Percentiles rank a stretch among this genome's conserved stretches.
These are phyloP conservation scores for Charadrius vociferus DNA, from an alignment of 2,113 vertebrate genomes.

Conservation along the genomic window DNA sequence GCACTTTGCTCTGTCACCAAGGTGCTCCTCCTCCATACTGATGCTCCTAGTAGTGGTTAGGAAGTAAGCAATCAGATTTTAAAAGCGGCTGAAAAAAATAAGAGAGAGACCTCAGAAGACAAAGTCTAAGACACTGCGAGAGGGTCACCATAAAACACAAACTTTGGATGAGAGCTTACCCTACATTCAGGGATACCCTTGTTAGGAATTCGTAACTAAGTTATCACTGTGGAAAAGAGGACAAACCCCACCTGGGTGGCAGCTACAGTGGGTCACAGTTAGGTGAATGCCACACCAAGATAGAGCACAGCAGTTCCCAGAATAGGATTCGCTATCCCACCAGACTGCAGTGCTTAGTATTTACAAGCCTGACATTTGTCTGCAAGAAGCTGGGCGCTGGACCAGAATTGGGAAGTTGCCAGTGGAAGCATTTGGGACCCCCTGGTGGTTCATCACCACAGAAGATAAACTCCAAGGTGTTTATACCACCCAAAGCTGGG, in stretches of 20 bases:
- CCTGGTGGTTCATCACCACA: not conserved
- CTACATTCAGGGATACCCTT: not conserved
- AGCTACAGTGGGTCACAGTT: not conserved
- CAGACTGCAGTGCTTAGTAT: not conserved
- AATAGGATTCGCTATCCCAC: not conserved
- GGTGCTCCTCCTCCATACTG: not conserved
- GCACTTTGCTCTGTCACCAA: not conserved
- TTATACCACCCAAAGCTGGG: not conserved
- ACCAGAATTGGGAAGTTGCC: not conserved
- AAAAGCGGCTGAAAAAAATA: not conserved
- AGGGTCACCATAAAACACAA: not conserved
- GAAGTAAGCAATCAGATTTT: not conserved
- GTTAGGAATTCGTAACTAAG: not conserved
- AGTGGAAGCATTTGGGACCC: not conserved
- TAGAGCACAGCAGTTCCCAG: not conserved
- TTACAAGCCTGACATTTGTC: not conserved
- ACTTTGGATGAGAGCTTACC: not conserved
- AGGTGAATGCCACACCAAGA: not conserved
- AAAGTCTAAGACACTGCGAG: not conserved
- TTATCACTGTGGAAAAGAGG: not conserved
- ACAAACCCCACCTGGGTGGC: not conserved
- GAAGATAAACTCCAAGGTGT: not conserved
- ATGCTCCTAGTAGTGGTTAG: not conserved
- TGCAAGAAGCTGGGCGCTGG: not conserved
- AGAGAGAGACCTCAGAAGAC: not conserved